phyloP scores from a whole-genome alignment of 2,797 vertebrate genomes.

The Arnoldichthys spilopterus region DNA sequence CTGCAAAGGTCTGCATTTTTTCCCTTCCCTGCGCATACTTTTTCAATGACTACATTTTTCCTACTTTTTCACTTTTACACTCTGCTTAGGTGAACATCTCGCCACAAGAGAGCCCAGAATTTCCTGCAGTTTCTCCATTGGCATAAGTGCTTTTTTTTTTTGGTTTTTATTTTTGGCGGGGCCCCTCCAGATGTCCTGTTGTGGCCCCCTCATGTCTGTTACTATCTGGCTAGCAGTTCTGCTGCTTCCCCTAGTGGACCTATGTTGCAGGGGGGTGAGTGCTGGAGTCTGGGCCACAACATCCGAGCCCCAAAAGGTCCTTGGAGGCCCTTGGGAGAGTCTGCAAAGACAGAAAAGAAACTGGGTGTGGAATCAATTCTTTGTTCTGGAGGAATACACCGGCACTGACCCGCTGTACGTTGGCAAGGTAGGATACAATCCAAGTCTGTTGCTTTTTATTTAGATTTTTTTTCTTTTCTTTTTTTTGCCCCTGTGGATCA shows the following conservation, averaged over 20 bases:
- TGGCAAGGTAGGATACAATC: slow-evolving; percentile 88
- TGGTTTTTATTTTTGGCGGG: slow-evolving; percentile 46
- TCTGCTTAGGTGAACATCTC: neutral
- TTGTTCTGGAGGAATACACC: slow-evolving; percentile 97
- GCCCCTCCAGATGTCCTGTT: slow-evolving; percentile 85
- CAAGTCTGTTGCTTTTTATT: slow-evolving; percentile 16
- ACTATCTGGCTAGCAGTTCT: slow-evolving; percentile 82
- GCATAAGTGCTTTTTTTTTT: slow-evolving; percentile 44
- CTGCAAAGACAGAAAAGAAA: slow-evolving; percentile 88
- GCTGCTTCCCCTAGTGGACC: slow-evolving; percentile 83
- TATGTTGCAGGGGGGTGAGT: slow-evolving; percentile 79
- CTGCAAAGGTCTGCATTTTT: slow-evolving; percentile 66
- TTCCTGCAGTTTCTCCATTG: slow-evolving; percentile 41
- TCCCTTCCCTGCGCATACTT: slow-evolving; percentile 41
- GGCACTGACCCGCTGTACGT: slow-evolving; percentile 96
- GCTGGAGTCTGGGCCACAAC: slow-evolving; percentile 73
- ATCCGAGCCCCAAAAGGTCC: slow-evolving; percentile 60
- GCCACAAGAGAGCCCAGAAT: neutral
- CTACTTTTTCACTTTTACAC: slow-evolving; percentile 52
- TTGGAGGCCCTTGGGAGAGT: slow-evolving; percentile 71
- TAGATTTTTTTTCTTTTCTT: neutral
- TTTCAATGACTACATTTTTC: slow-evolving; percentile 46
- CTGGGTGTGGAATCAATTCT: slow-evolving; percentile 99
- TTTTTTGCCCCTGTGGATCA: neutral
- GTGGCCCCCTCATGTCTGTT: slow-evolving; percentile 70